Conservation (phyloP, 2,113 vertebrate species). For the Zeus faber region DNA sequence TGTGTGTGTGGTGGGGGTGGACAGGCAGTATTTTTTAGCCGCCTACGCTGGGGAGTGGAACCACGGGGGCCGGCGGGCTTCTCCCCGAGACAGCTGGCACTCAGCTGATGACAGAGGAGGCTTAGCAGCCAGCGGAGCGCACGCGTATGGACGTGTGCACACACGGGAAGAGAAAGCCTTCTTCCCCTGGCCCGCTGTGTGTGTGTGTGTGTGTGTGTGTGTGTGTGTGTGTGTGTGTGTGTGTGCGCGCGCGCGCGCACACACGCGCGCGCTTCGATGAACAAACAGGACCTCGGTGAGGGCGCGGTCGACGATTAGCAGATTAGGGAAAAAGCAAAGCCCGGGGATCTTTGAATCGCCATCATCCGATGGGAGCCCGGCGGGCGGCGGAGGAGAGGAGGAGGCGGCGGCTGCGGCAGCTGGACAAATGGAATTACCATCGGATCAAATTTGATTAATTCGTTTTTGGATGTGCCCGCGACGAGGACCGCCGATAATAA, state of each 20-base stretch:
- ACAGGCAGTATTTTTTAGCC: slow-evolving; percentile 32
- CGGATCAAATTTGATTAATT: slow-evolving; percentile 40
- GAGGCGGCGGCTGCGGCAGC: background rate
- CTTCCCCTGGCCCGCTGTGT: background rate
- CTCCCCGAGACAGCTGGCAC: slow-evolving; percentile 65
- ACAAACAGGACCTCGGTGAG: slow-evolving; percentile 13
- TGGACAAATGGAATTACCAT: slow-evolving; percentile 33
- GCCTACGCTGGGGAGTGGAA: slow-evolving; percentile 38
- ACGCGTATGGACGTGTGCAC: slow-evolving; percentile 2
- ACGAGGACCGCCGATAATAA: no score
- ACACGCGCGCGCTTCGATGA: no score
- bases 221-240: slow-evolving; percentile 1
- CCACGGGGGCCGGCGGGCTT: slow-evolving; percentile 28
- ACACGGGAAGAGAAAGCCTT: background rate
- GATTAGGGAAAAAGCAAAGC: slow-evolving; percentile 25
- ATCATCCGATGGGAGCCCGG: slow-evolving; percentile 10
- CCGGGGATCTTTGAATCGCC: slow-evolving; percentile 26
- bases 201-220: slow-evolving; percentile 20
- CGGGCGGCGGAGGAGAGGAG: slow-evolving; percentile 27
- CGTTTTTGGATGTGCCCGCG: no score
- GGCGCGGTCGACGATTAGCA: background rate
- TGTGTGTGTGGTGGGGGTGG: slow-evolving; percentile 11
- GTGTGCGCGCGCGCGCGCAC: slow-evolving; percentile 6
- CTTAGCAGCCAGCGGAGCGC: slow-evolving; percentile 58
- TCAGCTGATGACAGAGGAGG: slow-evolving; percentile 63